phyloP scores from a whole-genome alignment of 1,140 invertebrate genomes.

The Meloidogyne hapla region DNA sequence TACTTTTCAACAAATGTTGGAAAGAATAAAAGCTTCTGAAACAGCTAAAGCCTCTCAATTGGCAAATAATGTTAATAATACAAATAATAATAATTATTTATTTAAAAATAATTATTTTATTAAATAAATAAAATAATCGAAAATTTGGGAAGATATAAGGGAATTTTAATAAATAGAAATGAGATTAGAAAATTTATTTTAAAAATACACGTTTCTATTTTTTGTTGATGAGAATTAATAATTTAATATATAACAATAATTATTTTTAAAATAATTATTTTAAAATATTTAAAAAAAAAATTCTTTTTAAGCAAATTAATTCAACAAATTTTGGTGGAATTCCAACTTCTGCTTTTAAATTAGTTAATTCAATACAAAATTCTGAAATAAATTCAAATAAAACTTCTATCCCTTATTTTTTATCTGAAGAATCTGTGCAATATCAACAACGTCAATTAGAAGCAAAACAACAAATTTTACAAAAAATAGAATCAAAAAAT shows the following conservation, averaged over 20 bases:
- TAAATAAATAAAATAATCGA: not conserved
- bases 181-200: not conserved
- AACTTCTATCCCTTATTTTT: not conserved
- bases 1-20: slow-evolving; percentile 28
- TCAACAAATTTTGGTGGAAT: not conserved
- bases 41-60: not conserved
- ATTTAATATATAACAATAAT: no score
- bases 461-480: not conserved
- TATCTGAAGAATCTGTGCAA: not conserved
- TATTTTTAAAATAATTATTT: no score
- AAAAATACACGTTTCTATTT: no score
- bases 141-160: not conserved
- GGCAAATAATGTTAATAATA: not conserved
- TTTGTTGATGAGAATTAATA: no score
- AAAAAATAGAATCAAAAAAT: not conserved
- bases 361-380: not conserved
- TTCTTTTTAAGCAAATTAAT: not conserved
- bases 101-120: not conserved
- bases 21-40: slow-evolving; percentile 7
- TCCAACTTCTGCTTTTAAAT: not conserved
- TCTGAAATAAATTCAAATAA: not conserved
- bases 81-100: not conserved
- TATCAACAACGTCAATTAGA: not conserved
- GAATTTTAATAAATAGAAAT: no score
- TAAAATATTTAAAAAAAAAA: not conserved